phyloP scores from a whole-genome alignment of 2,113 vertebrate species.

The Ammodytes marinus region DNA sequence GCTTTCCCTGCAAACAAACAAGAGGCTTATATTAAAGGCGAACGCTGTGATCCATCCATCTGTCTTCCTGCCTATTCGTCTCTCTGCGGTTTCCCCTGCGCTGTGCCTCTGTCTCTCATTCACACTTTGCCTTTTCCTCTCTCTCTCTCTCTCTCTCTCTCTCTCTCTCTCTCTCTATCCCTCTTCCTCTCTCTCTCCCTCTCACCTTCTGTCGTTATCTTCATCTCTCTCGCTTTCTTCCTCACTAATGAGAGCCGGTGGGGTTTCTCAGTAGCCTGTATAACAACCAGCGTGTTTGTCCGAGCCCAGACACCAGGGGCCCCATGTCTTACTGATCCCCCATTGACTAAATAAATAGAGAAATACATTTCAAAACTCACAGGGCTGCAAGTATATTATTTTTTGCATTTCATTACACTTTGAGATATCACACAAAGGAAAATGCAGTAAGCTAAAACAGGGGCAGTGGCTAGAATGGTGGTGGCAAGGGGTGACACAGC shows the following conservation, averaged over 20 bases:
- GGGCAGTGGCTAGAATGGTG: neutral
- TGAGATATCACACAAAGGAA: slow-evolving; percentile 36
- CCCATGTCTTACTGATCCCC: slow-evolving; percentile 62
- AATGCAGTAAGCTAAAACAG: slow-evolving; percentile 13
- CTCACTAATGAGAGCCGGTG: slow-evolving; percentile 79
- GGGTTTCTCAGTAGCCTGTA: slow-evolving; percentile 70
- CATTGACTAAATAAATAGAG: slow-evolving; percentile 53
- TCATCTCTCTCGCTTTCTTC: slow-evolving; percentile 48
- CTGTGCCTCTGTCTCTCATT: too few species aligned
- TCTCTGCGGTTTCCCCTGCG: too few species aligned
- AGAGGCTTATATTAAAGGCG: slow-evolving; percentile 23
- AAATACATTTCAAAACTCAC: slow-evolving; percentile 50
- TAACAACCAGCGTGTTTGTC: slow-evolving; percentile 66
- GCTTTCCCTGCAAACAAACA: slow-evolving; percentile 62
- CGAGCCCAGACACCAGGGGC: slow-evolving; percentile 56
- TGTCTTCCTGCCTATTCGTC: slow-evolving; percentile 19
- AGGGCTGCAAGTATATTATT: slow-evolving; percentile 22
- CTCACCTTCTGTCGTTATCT: slow-evolving; percentile 38
- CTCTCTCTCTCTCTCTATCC: too few species aligned
- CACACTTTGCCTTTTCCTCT: too few species aligned
- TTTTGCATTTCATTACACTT: slow-evolving; percentile 28
- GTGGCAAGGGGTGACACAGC: neutral
- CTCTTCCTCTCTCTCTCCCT: too few species aligned
- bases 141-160: too few species aligned
- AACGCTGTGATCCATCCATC: slow-evolving; percentile 54